Conservation (phyloP, 2,888 invertebrate genomes). For the Drosophila quinaria region DNA sequence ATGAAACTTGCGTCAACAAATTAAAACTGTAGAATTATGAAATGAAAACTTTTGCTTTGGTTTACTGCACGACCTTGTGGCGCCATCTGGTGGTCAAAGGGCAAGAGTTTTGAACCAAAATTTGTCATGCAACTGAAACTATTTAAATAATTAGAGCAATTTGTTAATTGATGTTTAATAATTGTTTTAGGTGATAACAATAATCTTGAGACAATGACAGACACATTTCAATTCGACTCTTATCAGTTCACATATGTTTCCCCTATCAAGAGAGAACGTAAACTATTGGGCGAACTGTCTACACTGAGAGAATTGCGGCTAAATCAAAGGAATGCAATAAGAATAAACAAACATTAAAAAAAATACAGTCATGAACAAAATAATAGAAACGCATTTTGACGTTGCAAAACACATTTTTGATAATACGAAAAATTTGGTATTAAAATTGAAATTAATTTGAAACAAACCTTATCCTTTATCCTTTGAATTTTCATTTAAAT, state of each 20-base stretch:
- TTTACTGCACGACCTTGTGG: neutral
- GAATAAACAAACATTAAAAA: too few relatives aligned
- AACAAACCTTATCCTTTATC: too few relatives aligned
- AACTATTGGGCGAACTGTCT: neutral
- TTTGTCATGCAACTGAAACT: constrained; percentile 5
- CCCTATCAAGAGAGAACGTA: neutral
- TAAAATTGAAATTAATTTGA: too few relatives aligned
- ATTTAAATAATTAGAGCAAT: constrained; percentile 5
- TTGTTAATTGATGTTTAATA: constrained; percentile 11
- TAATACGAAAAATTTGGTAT: too few relatives aligned
- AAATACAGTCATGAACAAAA: too few relatives aligned
- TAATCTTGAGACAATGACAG: too few relatives aligned
- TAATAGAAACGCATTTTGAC: too few relatives aligned
- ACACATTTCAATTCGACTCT: neutral
- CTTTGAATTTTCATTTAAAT: too few relatives aligned
- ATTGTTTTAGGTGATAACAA: neutral
- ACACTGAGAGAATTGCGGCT: neutral
- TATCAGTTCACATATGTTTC: constrained; percentile 4
- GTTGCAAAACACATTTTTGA: too few relatives aligned
- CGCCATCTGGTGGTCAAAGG: constrained; percentile 1
- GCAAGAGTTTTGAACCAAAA: neutral
- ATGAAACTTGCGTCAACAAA: constrained; percentile 15
- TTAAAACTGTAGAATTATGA: neutral
- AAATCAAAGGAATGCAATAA: neutral
- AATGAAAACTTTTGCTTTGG: constrained; percentile 5